phyloP scores from a whole-genome alignment of 2,888 invertebrate species.

The Masnerella sp. region DNA sequence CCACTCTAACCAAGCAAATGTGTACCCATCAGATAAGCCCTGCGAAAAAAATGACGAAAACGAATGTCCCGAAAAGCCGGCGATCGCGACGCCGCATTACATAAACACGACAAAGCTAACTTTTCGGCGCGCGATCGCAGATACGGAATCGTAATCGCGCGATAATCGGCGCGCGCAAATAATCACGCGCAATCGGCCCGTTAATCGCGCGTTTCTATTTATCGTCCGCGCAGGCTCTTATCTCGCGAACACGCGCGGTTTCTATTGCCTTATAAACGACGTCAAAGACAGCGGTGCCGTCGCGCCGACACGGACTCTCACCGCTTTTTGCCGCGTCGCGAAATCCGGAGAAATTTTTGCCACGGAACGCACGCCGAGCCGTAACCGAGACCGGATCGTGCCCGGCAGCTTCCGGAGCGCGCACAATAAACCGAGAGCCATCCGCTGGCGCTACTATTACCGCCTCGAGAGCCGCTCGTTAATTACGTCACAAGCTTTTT shows the following conservation, averaged over 20 bases:
- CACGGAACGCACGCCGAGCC: conserved; percentile 52
- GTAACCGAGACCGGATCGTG: conserved; percentile 61
- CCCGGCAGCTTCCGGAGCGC: conserved; percentile 59
- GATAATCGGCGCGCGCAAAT: conserved; percentile 58
- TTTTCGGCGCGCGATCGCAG: conserved; percentile 29
- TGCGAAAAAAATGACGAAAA: conserved; percentile 13
- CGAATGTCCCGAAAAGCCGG: conserved; percentile 22
- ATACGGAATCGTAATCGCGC: conserved; percentile 53
- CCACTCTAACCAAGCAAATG: conserved; percentile 20
- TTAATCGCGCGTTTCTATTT: conserved; percentile 61
- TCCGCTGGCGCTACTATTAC: conserved; percentile 56
- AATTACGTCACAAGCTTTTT: conserved; percentile 54
- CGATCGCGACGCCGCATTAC: conserved; percentile 23
- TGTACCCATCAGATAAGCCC: conserved; percentile 28
- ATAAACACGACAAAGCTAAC: conserved; percentile 46
- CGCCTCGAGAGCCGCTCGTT: conserved; percentile 43
- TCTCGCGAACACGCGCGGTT: conserved; percentile 57
- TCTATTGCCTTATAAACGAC: conserved; percentile 62
- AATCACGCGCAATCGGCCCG: conserved; percentile 54
- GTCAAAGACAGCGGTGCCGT: conserved; percentile 61
- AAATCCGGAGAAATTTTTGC: conserved; percentile 61
- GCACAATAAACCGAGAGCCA: conserved; percentile 53
- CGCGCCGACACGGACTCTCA: conserved; percentile 59
- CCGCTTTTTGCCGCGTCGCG: conserved; percentile 61
- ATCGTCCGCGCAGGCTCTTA: conserved; percentile 53